Percentiles rank a stretch among this genome's conserved stretches.
Conservation (phyloP, 2,797 vertebrate genomes). For the Rhabdomys pumilio region DNA sequence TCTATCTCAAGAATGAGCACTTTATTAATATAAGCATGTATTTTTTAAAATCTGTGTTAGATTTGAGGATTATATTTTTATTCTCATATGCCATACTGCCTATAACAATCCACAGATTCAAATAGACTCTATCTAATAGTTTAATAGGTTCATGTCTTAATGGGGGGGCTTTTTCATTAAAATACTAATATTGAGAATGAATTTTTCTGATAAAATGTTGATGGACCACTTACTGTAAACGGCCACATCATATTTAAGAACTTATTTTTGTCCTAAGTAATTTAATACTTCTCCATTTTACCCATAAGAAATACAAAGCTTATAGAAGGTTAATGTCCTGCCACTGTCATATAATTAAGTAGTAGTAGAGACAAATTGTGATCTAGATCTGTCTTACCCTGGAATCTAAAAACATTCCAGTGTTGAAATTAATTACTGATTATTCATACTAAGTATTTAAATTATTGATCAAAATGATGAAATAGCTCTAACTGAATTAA, state of each 20-base stretch:
- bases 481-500: not conserved
- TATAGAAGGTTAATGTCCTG: not conserved
- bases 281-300: not conserved
- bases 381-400: not conserved
- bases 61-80: not conserved
- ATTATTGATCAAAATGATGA: not conserved
- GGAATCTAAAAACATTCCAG: not conserved
- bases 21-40: not conserved
- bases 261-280: slow-evolving; percentile 6
- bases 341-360: not conserved
- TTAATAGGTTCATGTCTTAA: not conserved
- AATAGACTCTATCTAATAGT: not conserved
- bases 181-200: not conserved
- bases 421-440: not conserved
- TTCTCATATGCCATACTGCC: not conserved
- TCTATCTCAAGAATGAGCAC: not conserved
- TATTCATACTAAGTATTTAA: not conserved
- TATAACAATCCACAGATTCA: slow-evolving; percentile 11
- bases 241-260: not conserved
- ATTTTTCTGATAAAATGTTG: not conserved
- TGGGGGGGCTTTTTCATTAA: not conserved
- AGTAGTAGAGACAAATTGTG: slow-evolving; percentile 9
- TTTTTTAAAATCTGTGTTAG: slow-evolving; percentile 21
- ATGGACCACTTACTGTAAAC: not conserved
- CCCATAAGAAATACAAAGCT: not conserved